Evolutionary conservation across 2,113 vertebrate genomes (phyloP).

Genomic region (Labrus mixtus): DNA sequence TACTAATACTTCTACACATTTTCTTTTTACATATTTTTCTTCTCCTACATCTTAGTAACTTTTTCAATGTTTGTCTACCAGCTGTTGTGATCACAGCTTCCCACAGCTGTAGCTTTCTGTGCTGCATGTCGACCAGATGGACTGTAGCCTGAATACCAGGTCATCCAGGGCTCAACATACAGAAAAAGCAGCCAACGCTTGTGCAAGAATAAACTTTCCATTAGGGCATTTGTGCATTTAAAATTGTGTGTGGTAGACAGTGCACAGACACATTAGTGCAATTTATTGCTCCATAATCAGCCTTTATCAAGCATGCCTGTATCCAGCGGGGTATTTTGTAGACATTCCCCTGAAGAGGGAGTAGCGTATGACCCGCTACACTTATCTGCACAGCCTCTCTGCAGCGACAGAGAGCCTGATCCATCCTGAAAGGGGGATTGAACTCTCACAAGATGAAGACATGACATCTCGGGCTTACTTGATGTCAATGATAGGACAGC

Average conservation of each 20-base stretch:
- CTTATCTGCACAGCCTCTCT: conserved; percentile 67
- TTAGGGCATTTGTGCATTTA: background rate
- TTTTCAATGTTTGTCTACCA: conserved; percentile 26
- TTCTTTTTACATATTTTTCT: background rate
- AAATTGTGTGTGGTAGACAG: background rate
- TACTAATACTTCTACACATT: background rate
- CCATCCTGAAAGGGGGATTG: conserved; percentile 75
- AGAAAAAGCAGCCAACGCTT: conserved; percentile 3
- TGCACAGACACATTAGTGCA: conserved; percentile 5
- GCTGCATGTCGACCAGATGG: conserved; percentile 48
- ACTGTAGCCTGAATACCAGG: conserved; percentile 25
- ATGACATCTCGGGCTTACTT: conserved; percentile 78
- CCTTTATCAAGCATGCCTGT: conserved; percentile 44
- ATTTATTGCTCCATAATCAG: conserved; percentile 27
- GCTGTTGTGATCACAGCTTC: conserved; percentile 36
- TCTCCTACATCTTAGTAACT: conserved; percentile 1
- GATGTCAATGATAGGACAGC: conserved; percentile 81
- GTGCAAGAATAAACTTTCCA: background rate
- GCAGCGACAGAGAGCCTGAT: conserved; percentile 73
- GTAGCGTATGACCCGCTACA: conserved; percentile 48
- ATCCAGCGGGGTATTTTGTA: conserved; percentile 52
- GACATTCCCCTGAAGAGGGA: conserved; percentile 60
- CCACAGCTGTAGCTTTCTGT: conserved; percentile 25
- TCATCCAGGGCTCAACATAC: conserved; percentile 2
- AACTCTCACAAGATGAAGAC: conserved; percentile 82